These are phyloP conservation scores for Alosa alosa DNA, from an alignment of 2,113 vertebrate species.

Conservation along the genomic window DNA sequence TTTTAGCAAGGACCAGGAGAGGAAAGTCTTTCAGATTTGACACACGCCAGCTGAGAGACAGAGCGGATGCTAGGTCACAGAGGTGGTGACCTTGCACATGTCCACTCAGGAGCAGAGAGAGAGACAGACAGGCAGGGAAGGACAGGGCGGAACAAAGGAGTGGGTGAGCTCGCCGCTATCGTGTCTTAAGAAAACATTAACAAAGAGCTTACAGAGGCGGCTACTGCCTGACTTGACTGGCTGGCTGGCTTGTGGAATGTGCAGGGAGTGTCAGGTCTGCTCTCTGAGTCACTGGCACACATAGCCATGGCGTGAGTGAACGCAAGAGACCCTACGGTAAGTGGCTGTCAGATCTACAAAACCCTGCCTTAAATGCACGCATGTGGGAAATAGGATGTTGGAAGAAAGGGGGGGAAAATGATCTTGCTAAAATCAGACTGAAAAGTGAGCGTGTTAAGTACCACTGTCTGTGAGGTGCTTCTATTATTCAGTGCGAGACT, in stretches of 20 bases:
- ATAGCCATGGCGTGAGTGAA: neutral
- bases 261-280: neutral
- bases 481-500: conserved; percentile 3
- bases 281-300: neutral
- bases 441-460: neutral
- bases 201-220: neutral
- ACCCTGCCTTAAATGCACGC: neutral
- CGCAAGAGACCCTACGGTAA: neutral
- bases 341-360: neutral
- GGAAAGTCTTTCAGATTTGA: neutral
- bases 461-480: neutral
- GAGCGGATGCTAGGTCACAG: neutral
- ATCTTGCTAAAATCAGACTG: neutral
- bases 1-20: neutral
- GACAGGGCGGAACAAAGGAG: neutral
- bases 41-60: neutral
- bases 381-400: neutral
- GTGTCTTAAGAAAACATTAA: neutral
- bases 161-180: neutral
- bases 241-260: neutral
- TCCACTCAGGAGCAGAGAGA: neutral
- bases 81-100: neutral
- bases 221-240: neutral
- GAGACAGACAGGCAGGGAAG: neutral
- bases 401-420: neutral